phyloP scores from a whole-genome alignment of 53 echinoderm and acorn worm genomes.

The Apostichopus leukothele region DNA sequence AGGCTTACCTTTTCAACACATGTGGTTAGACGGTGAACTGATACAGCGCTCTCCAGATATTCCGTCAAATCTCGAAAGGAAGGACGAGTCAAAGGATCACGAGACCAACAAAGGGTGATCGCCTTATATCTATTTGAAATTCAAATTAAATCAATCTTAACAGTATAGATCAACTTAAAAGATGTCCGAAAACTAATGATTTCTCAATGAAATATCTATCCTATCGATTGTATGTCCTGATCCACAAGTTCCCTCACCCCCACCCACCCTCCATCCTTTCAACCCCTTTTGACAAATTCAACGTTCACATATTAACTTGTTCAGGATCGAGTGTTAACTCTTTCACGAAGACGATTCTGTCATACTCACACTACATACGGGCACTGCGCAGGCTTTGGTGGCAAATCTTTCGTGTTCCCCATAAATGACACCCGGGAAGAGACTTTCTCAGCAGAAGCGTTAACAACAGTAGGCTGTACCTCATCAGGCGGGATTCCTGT shows the following conservation, averaged over 20 bases:
- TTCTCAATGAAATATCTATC: too few relatives aligned
- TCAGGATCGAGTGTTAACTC: neutral
- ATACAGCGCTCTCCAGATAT: neutral
- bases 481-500: too few relatives aligned
- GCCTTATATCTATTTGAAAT: neutral
- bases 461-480: too few relatives aligned
- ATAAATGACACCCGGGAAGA: neutral
- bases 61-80: slow-evolving; percentile 8
- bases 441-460: neutral
- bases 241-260: too few relatives aligned
- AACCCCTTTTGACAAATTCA: too few relatives aligned
- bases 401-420: neutral
- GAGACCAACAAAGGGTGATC: slow-evolving; percentile 1
- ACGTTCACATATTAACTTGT: too few relatives aligned
- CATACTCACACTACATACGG: neutral
- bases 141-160: too few relatives aligned
- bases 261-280: too few relatives aligned
- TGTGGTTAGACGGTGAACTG: neutral
- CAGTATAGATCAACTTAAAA: too few relatives aligned
- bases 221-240: too few relatives aligned
- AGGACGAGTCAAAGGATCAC: slow-evolving; percentile 7
- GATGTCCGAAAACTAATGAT: too few relatives aligned
- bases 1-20: neutral
- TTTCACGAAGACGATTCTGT: neutral
- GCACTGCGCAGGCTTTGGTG: neutral